Evolutionary conservation across 35 echinoderm and acorn worm genomes (phyloP).

Genomic region (Diadema setosum): DNA sequence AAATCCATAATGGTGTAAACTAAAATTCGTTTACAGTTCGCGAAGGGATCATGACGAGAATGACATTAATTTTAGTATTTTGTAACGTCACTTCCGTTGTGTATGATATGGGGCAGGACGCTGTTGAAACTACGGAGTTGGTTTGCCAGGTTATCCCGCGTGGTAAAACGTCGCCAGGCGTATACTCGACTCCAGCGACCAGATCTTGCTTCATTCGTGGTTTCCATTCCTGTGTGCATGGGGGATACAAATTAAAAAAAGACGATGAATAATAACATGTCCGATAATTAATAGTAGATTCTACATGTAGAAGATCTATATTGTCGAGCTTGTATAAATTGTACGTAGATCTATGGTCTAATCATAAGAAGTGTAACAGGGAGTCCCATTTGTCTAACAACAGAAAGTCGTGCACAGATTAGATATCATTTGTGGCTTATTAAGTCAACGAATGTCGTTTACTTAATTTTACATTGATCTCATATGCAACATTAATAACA

Average conservation of each 20-base stretch:
- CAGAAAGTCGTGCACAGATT: background rate
- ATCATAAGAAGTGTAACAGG: background rate
- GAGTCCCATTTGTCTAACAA: background rate
- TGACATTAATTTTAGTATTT: background rate
- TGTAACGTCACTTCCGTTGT: background rate
- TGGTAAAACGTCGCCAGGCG: background rate
- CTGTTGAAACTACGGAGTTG: background rate
- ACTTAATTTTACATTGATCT: background rate
- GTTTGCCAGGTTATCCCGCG: background rate
- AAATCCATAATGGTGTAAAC: no score
- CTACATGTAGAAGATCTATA: background rate
- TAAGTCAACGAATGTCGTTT: background rate
- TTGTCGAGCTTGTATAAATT: no score
- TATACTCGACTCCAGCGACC: background rate
- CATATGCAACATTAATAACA: no score
- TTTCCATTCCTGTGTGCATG: background rate
- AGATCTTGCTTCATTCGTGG: background rate
- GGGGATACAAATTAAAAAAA: background rate
- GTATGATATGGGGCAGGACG: background rate
- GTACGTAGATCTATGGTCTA: background rate
- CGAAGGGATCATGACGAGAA: background rate
- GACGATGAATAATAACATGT: background rate
- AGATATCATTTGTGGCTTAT: background rate
- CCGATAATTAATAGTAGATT: background rate
- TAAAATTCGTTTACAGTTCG: no score